Conservation (phyloP, 2,888 invertebrate genomes). For the Oxyteleia sp. region DNA sequence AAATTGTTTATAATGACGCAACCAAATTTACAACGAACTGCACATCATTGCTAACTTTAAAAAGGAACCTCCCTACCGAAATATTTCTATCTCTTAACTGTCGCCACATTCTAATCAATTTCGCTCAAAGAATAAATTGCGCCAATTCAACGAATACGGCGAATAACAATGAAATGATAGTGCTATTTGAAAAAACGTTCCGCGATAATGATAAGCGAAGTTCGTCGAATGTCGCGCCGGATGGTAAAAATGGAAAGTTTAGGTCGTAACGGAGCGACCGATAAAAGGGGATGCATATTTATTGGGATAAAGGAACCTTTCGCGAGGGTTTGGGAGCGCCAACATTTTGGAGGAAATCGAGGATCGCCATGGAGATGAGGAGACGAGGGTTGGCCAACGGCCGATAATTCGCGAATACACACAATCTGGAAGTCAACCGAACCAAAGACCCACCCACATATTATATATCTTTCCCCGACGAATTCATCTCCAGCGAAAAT, state of each 20-base stretch:
- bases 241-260: constrained; percentile 72
- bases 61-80: too few relatives aligned
- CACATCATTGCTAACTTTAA: too few relatives aligned
- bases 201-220: constrained; percentile 67
- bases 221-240: constrained; percentile 69
- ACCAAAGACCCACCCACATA: constrained; percentile 69
- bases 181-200: constrained; percentile 48
- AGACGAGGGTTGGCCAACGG: constrained; percentile 72
- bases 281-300: constrained; percentile 75
- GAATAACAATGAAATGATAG: constrained; percentile 62
- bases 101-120: constrained; percentile 23
- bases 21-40: too few relatives aligned
- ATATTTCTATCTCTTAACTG: neutral
- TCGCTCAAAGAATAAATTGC: constrained; percentile 14
- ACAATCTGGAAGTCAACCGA: constrained; percentile 72
- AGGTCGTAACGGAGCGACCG: constrained; percentile 69
- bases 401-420: constrained; percentile 74
- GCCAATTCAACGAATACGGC: constrained; percentile 37
- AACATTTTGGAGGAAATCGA: constrained; percentile 65
- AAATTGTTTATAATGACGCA: too few relatives aligned
- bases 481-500: constrained; percentile 66
- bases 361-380: constrained; percentile 72
- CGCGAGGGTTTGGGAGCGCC: constrained; percentile 55
- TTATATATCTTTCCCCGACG: constrained; percentile 60
- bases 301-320: constrained; percentile 70